Evolutionary conservation across 2,888 invertebrate genomes (phyloP), one percentile per base, ranked within the genome.

Genomic region (Andrena trimmerana): DNA sequence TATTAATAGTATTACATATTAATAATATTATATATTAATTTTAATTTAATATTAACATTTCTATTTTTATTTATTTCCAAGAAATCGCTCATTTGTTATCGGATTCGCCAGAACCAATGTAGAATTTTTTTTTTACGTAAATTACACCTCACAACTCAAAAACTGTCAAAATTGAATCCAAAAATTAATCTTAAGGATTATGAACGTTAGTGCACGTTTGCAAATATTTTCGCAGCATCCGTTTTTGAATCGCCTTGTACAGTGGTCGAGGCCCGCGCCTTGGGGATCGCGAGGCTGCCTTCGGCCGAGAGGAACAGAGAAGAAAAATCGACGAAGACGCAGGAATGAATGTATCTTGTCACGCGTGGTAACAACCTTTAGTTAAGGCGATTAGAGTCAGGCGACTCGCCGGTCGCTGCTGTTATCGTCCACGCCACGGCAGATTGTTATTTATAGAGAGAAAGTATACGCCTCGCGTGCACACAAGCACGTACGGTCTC

Each of bases 391-490:
- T 88, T 88, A 88, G 81, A 82, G 83, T 83, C 83, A 84, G 82
- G 71, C 83, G 87, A 87, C 80, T 85, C 81, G 66, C 63, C 81
- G 71, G 76, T 79, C 81, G 78, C 66, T 79, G 68, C 77, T 81
- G 85, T 88, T 88, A 88, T 88, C 87, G 78, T 73, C 24, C 78
- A 71, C 67, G 72, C 75, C 78, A 75, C 63, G 76, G 78, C 76
- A 83, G 81, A 86, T 81, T 81, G 89, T 89, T 90, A 90, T 90
- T 90, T 90, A 91, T 90, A 90, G 91, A 91, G 90, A 87, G 91
- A 91, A 90, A 91, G 90, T 75, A 74, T 59, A 62, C 20, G 57
- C 27, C 57, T 57, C 63, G 52, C 20, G 36, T 57, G 52, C 69
- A 8, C 33, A 36, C 54, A 68, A 50, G 60, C 63, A 27, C 4